Conservation (phyloP, 1,140 invertebrate species). For the Aphelenchoides besseyi region DNA sequence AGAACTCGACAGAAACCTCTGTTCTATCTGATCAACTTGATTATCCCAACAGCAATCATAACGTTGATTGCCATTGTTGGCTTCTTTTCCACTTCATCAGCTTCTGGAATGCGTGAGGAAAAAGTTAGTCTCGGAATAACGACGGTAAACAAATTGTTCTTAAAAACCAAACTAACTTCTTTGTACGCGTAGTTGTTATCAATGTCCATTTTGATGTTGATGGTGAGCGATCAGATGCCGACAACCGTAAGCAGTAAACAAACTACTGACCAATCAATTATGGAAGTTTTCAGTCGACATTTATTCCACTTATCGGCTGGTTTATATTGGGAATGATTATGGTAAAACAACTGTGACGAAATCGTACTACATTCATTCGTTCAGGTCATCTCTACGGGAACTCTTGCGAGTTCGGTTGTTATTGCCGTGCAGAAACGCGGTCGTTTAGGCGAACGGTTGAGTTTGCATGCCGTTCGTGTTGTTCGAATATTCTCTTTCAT, state of each 20-base stretch:
- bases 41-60: constrained; percentile 60
- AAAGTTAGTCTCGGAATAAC: constrained; percentile 47
- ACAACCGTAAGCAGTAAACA: constrained; percentile 49
- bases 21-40: constrained; percentile 61
- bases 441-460: constrained; percentile 53
- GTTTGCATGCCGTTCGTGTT: constrained; percentile 42
- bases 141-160: constrained; percentile 25
- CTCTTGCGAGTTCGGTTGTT: constrained; percentile 56
- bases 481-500: constrained; percentile 46
- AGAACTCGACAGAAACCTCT: constrained; percentile 57
- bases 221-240: constrained; percentile 62
- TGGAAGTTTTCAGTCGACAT: background rate
- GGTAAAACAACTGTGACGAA: constrained; percentile 29
- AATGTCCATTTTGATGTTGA: constrained; percentile 62
- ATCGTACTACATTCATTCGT: background rate
- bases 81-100: constrained; percentile 61
- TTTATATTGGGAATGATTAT: constrained; percentile 62
- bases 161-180: constrained; percentile 8
- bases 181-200: constrained; percentile 53
- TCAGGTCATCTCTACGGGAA: constrained; percentile 51
- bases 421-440: constrained; percentile 60
- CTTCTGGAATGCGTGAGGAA: constrained; percentile 60
- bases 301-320: constrained; percentile 40
- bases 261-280: constrained; percentile 48
- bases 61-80: constrained; percentile 62